Base-by-base conservation (phyloP, 2,113 vertebrate genomes). In the Anas platyrhynchos region DNA sequence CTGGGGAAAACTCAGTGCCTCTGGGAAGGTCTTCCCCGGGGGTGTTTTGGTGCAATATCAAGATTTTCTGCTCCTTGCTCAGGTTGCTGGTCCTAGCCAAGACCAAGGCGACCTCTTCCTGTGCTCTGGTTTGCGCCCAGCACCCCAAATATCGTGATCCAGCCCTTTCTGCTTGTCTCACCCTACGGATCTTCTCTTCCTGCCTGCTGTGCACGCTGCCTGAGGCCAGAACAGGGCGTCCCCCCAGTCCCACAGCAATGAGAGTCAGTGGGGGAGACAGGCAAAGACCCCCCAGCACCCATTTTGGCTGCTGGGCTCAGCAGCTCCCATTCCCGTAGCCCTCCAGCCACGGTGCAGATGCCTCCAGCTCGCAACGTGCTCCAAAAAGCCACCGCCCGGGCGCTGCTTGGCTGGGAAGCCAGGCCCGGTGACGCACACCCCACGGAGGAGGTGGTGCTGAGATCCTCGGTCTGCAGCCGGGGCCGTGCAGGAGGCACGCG, bases 401-500 rank as follows among this genome's bases (percentile, higher is more conserved):
- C 13, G 13, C 50, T 26, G 23, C 50, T 52, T 52, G 50, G 50
- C 26, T 15, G 15, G 26, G 52, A 55, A 61, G 59, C 59, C 8
- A 14, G 22, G 59, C 59, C 59, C 5, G 74, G 59, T 38, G 55
- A 55, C 23, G 1, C 1, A 6, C 31, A 14, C 20, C 22, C 52
- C 0, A 0, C 2, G n/a, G 2, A 17, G 67, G 26, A 62, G 27
- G 8, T 1, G 18, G 34, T 5, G 2, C 34, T 1, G 9, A 63
- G 43, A 26, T 8, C 5, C 61, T 46, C 1, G 6, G 36, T 43
- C 23, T 20, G 44, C 36, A 59, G 69, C 11, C 0, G 0, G 4
- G 11, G 32, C 55, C 31, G 13, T 0, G 0, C 22, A 56, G 67
- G 13, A 26, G 34, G 32, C 13, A 4, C 2, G 8, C 11, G 16